phyloP scores from a whole-genome alignment of 2,797 vertebrate species.

The Siniperca undulata region DNA sequence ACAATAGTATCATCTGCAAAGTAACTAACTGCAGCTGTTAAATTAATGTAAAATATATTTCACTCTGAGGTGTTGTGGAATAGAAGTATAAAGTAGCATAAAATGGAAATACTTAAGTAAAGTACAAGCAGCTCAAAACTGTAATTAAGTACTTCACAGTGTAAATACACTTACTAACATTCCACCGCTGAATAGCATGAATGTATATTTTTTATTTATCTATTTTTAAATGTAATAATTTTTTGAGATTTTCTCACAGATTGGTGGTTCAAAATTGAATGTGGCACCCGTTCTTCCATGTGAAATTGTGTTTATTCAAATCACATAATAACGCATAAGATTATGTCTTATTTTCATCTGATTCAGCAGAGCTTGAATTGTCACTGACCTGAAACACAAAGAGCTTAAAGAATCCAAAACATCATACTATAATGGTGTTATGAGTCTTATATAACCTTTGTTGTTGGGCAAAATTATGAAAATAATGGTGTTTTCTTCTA shows the following conservation, averaged over 20 bases:
- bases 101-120: not conserved
- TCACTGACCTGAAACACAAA: conserved; percentile 40
- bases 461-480: conserved; percentile 40
- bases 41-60: not conserved
- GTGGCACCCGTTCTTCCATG: not conserved
- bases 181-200: not conserved
- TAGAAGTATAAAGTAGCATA: not conserved
- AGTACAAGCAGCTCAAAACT: too few species aligned
- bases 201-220: not conserved
- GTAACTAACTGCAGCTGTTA: not conserved
- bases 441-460: conserved; percentile 56
- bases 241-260: not conserved
- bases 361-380: conserved; percentile 27
- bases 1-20: not conserved
- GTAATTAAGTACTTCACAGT: not conserved
- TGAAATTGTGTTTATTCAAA: not conserved
- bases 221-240: not conserved
- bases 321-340: not conserved
- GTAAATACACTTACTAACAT: not conserved
- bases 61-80: not conserved
- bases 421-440: conserved; percentile 26
- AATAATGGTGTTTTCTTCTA: conserved; percentile 54
- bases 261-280: not conserved
- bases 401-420: conserved; percentile 15
- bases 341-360: not conserved